Evolutionary conservation across 2,113 vertebrate genomes (phyloP), one percentile per base, ranked within the genome.

Genomic region (Phalacrocorax carbo): DNA sequence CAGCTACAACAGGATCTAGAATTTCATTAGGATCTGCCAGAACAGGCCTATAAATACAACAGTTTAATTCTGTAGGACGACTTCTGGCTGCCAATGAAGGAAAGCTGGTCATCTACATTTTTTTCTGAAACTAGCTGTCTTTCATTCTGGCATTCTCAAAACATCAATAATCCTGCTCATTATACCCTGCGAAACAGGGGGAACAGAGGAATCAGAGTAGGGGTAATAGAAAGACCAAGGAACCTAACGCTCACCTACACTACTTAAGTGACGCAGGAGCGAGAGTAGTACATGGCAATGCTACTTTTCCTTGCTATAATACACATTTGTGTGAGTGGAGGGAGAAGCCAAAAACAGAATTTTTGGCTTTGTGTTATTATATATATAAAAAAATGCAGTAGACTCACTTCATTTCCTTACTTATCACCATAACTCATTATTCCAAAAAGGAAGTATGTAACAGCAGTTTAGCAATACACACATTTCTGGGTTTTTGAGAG

Each of bases 21-120:
- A 60, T 9, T 40, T 46, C 18, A 3, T 9, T 22, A 40, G 58
- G 30, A 82, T 34, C 19, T 77, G 61, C 84, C 87, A 93, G 49
- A 91, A 77, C 7, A 38, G 70, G 13, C n/a, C 38, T 93, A 57
- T 70, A 92, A 93, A 85, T 49, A 82, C 44, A 92, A 7, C 40
- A 85, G 42, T 0, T 86, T 15, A 69, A 81, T 70, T 81, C 72
- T 51, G 51, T 29, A 38, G 29, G 52, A 72, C 0, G 0, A 40
- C 82, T 90, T 66, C 64, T 78, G 82, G 36, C 52, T 76, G 38
- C 46, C 58, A 81, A 10, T 6, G 55, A 82, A 65, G 29, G 7
- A 82, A 91, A 76, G 66, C 18, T 91, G 58, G 44, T 34, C 30
- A 64, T 54, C 36, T 61, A 52, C 34, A 44, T 5, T 32, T 15